phyloP scores from a whole-genome alignment of 2,797 vertebrate species.

The Onychomys torridus region DNA sequence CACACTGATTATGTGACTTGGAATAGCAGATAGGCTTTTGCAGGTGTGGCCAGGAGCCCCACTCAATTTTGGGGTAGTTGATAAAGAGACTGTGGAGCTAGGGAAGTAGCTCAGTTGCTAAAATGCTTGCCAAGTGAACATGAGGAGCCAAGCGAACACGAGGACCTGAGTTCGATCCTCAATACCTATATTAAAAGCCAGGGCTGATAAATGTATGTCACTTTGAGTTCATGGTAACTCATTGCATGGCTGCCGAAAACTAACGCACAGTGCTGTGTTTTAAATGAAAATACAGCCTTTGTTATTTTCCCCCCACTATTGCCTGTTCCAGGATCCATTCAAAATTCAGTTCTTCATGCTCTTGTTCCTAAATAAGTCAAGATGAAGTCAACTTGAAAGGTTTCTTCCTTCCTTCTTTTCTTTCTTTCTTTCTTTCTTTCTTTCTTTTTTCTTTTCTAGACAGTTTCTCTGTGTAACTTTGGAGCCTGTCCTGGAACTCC shows the following conservation, averaged over 20 bases:
- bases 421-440: too few relatives aligned
- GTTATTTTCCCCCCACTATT: not conserved
- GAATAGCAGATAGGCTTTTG: not conserved
- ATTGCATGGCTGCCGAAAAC: not conserved
- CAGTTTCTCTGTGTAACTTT: too few relatives aligned
- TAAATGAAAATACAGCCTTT: not conserved
- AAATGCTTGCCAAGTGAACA: not conserved
- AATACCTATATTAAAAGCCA: not conserved
- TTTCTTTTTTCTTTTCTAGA: too few relatives aligned
- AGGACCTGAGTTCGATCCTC: not conserved
- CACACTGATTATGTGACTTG: not conserved
- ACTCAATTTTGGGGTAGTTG: not conserved
- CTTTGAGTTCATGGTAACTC: not conserved
- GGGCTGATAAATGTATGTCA: not conserved
- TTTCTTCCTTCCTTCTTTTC: too few relatives aligned
- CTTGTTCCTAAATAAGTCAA: not conserved
- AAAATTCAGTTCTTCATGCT: not conserved
- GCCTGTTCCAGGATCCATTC: not conserved
- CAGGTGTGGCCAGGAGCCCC: not conserved
- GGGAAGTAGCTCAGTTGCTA: too few relatives aligned
- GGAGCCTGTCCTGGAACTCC: too few relatives aligned
- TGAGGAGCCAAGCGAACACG: not conserved
- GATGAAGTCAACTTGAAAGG: not conserved
- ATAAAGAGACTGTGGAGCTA: not conserved
- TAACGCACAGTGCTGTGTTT: not conserved